Conservation (phyloP, 2,113 vertebrate species). For the Engystomops pustulosus region DNA sequence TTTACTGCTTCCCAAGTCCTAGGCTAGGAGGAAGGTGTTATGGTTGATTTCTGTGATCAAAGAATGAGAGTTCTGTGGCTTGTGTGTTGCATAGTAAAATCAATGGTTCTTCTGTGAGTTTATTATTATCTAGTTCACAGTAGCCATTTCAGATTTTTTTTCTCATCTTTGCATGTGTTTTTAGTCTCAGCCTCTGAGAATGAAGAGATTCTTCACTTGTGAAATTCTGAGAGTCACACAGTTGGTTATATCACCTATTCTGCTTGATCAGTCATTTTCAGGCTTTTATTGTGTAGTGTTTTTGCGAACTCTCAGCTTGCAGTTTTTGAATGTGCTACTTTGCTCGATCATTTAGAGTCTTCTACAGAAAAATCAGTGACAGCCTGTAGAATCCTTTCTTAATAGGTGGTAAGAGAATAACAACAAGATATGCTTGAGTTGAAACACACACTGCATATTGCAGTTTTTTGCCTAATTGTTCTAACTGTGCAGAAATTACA, state of each 20-base stretch:
- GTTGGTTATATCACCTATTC: constrained; percentile 28
- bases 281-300: constrained; percentile 31
- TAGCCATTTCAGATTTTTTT: constrained; percentile 28
- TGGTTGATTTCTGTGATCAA: constrained; percentile 51
- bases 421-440: neutral
- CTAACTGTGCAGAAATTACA: neutral
- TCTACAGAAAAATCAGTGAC: neutral
- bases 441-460: neutral
- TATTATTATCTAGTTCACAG: constrained; percentile 28
- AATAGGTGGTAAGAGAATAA: neutral
- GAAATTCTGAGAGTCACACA: neutral
- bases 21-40: constrained; percentile 49
- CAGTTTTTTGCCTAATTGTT: neutral
- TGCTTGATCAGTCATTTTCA: constrained; percentile 20
- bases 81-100: constrained; percentile 33
- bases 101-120: constrained; percentile 22
- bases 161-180: constrained; percentile 44
- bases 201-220: constrained; percentile 19
- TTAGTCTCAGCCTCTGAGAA: neutral
- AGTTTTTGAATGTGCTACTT: constrained; percentile 25
- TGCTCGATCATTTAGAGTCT: neutral
- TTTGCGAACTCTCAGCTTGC: constrained; percentile 3
- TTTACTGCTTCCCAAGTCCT: constrained; percentile 35
- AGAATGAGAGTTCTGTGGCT: constrained; percentile 26
- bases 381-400: constrained; percentile 12